Evolutionary conservation across 2,888 invertebrate species (phyloP), one percentile per base, ranked within the genome.

Genomic region (Ischnus inquisitorius): DNA sequence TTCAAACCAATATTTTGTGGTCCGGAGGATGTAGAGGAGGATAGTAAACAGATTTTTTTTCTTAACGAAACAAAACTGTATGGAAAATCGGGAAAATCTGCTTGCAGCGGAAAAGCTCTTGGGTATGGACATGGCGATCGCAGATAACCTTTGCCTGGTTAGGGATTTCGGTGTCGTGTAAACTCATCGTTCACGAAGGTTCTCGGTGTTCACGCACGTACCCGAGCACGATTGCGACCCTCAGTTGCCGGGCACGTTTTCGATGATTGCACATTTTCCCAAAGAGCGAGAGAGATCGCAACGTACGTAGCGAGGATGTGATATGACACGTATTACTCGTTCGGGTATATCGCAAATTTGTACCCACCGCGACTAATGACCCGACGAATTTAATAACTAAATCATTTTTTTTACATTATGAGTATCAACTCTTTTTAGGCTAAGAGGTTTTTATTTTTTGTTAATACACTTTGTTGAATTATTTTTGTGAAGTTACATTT

Each of bases 81-180:
- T n/a, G 65, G 65, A 60, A 19, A 62, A 48, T 62, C 46, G 28
- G 28, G 43, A 69, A 82, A 75, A 60, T 25, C 28, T 64, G 46
- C 71, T 75, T 60, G 43, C 76, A 28, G 71, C 43, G 60, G 51
- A 68, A 77, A 60, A 43, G 46, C 60, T 72, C 34, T 34, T 34
- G 76, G 69, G 75, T 60, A 60, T 79, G 69, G 65, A 75, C 84
- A 82, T 65, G 74, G 65, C 57, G 82, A 84, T 84, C 41, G 69
- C 65, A 79, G 84, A 84, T 84, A 82, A 71, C 10, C 54, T 46
- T 34, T 46, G 65, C 43, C 71, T 69, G 65, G 76, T 67, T 54
- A 57, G 68, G 60, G 71, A 57, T 83, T 79, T 79, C 57, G 39
- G 60, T 75, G 48, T 54, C 51, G 75, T 71, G 84, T 82, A 79